Base-by-base conservation (phyloP, 2,797 vertebrate genomes). In the Gymnothorax javanicus region DNA sequence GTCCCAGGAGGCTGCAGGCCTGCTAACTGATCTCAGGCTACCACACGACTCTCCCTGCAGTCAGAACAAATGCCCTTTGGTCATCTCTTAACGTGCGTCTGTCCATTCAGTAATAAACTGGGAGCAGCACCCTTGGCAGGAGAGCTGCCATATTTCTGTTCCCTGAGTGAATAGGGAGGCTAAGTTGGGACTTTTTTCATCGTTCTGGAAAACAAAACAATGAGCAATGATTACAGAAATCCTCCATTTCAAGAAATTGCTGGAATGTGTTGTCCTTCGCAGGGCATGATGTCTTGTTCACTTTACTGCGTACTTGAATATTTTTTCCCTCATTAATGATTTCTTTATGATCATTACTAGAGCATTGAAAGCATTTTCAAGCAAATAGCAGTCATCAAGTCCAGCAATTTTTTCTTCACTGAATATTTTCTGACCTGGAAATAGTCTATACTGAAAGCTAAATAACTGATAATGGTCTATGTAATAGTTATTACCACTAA, bases 1-100 rank as follows among this genome's bases (percentile, higher is more conserved):
- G 54, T 13, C 67, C 82, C 82, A 25, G 86, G 67, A 83, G 64
- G 81, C 20, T 4, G 25, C 7, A 33, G 86, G 62, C 64, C 79
- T 43, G 13, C 59, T 27, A n/a, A 12, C 27, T 43, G 59, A 2
- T 33, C 82, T 62, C 56, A 20, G 25, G 27, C 33, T 77, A 52
- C 17, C 69, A 12, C 13, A 33, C 27, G 69, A 73, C 73, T 77
- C 33, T 7, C 58, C 58, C 52, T 11, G 52, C 52, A 56, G 79
- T 57, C 52, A 12, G 57, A 82, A 52, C 79, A n/a, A 50, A 58
- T 20, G 20, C 54, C 43, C 27, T 84, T 58, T 25, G 59, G 56
- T 52, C 83, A 25, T n/a, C 83, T 62, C 56, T 84, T 50, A 77
- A 43, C 83, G 20, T 84, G 25, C 20, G 57, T 23, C 77, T 81